Base-by-base conservation (phyloP, 2,888 invertebrate species). In the Clunio marinus region DNA sequence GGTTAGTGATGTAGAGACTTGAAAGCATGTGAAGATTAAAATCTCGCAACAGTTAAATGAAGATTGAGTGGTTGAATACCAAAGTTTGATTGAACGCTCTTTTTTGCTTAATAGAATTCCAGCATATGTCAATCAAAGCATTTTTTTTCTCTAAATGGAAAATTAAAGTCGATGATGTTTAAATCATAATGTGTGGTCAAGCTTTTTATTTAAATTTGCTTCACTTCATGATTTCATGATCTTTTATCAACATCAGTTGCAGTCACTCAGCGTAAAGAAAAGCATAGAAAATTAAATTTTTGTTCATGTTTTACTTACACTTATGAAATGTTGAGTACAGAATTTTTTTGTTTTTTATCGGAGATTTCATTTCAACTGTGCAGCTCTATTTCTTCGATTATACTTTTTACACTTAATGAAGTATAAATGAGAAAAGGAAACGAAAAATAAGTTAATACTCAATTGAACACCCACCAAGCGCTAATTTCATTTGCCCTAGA, bases 151-250 rank as follows among this genome's bases (percentile, higher is more conserved):
- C 20, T 41, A 63, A 41, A 27, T 62, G 35, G 35, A 25, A 63
- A 37, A 63, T 63, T 46, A 24, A 63, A 51, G 7, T 63, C 63
- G 63, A 63, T 63, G 63, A 45, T 45, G 46, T 46, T 46, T 46
- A 63, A 63, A 63, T 63, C 63, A 45, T 63, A 45, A 63, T 63
- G 63, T 63, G 63, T 63, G 63, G 63, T 45, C 63, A 59, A 25
- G 28, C 35, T 59, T 59, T 35, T 59, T 32, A 7, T 7, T 32
- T 32, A 32, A 4, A 32, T 10, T 4, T 10, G 10, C 10, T 32
- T 32, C 4, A 3, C n/a, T 20, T 24, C 55, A 17, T 4, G 55
- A 55, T 55, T 7, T 51, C 20, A 32, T 59, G 28, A 20, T 32
- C 20, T 59, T 32, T 59, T 59, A 59, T 59, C 59, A 59, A 59